Evolutionary conservation across 1,140 invertebrate genomes (phyloP).

Genomic region (Calephelis nemesis): DNA sequence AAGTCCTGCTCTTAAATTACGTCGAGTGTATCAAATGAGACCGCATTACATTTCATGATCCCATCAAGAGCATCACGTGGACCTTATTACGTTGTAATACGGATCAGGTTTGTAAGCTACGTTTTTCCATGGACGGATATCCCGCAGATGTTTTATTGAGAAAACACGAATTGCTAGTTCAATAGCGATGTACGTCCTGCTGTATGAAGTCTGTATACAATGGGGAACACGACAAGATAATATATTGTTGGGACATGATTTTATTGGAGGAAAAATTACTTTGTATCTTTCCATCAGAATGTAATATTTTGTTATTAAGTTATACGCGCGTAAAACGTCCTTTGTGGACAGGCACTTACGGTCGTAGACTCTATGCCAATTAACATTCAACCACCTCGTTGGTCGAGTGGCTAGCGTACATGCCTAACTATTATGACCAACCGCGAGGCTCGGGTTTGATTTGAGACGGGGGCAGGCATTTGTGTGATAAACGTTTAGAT

Average conservation of each 20-base stretch:
- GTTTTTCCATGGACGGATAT: conserved; percentile 30
- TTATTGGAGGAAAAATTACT: not conserved
- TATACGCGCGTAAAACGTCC: too few relatives aligned
- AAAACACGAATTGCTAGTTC: conserved; percentile 34
- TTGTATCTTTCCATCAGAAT: not conserved
- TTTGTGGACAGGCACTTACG: too few relatives aligned
- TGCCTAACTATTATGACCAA: too few relatives aligned
- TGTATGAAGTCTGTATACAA: conserved; percentile 24
- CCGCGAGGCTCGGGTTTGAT: too few relatives aligned
- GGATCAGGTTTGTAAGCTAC: not conserved
- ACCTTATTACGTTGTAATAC: not conserved
- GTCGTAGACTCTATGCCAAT: too few relatives aligned
- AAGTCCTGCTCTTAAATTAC: conserved; percentile 20
- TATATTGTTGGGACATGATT: not conserved
- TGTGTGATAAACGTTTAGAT: too few relatives aligned
- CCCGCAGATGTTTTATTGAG: conserved; percentile 36
- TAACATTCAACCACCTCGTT: too few relatives aligned
- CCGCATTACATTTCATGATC: conserved; percentile 22
- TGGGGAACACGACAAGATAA: conserved; percentile 1
- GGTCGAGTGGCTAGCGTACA: too few relatives aligned
- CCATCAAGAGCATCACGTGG: not conserved
- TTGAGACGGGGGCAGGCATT: too few relatives aligned
- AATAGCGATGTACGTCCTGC: conserved; percentile 24
- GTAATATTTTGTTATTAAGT: not conserved
- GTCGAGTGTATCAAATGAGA: conserved; percentile 29